Conservation (phyloP, 1,140 invertebrate species). For the Drosophila biarmipes region DNA sequence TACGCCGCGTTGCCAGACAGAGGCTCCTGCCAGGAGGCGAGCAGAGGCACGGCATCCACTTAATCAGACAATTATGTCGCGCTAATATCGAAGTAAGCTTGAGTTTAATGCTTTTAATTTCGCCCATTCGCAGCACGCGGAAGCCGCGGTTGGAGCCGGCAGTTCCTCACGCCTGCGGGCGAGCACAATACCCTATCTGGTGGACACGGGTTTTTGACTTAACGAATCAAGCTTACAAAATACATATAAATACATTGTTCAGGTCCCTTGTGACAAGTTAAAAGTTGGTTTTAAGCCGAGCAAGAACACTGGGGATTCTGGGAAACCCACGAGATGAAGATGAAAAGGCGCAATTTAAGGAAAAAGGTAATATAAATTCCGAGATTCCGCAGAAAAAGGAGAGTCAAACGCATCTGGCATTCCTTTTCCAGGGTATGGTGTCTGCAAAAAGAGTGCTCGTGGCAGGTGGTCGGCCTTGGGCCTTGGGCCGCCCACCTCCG, state of each 20-base stretch:
- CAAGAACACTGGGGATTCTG: too few species aligned
- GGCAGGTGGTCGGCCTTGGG: conserved; percentile 34
- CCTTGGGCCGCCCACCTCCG: not conserved
- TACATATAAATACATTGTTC: too few species aligned
- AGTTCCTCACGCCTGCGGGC: conserved; percentile 20
- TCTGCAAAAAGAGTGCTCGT: conserved; percentile 35
- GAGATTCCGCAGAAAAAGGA: too few species aligned
- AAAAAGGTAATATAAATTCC: too few species aligned
- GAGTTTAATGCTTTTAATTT: conserved; percentile 75
- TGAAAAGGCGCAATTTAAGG: too few species aligned
- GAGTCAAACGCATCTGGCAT: not conserved
- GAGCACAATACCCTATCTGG: too few species aligned
- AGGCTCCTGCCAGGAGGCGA: not conserved
- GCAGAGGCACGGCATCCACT: conserved; percentile 43
- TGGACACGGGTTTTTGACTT: too few species aligned
- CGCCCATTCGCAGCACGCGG: conserved; percentile 36
- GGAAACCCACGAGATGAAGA: too few species aligned
- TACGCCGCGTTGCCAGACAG: conserved; percentile 52
- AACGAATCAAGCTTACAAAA: too few species aligned
- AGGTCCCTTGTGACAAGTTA: too few species aligned
- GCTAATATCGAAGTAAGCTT: conserved; percentile 75
- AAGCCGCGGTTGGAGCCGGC: not conserved
- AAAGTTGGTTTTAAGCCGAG: too few species aligned
- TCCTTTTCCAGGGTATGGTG: not conserved
- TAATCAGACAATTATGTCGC: conserved; percentile 76